Percentiles rank a stretch among this genome's conserved stretches.
These are phyloP conservation scores for Ctenopoma kingsleyae DNA, from an alignment of 2,797 vertebrate genomes.

Conservation along the genomic window DNA sequence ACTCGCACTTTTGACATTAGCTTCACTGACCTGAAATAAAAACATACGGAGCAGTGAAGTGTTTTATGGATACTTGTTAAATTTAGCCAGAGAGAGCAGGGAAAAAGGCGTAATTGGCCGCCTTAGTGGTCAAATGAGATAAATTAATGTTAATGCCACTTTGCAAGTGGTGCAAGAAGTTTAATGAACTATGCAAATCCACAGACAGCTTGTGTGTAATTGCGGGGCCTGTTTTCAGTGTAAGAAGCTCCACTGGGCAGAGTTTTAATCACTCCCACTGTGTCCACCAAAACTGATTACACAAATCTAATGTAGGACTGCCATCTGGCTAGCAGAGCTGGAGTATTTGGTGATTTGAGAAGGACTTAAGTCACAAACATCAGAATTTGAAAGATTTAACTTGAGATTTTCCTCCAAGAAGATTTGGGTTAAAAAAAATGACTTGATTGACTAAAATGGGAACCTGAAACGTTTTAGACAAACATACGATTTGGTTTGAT, in stretches of 20 bases:
- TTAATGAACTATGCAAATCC: conserved; percentile 47
- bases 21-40: conserved; percentile 43
- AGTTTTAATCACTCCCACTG: conserved; percentile 16
- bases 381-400: no score
- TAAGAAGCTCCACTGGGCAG: neutral
- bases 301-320: conserved; percentile 5
- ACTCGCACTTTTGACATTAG: neutral
- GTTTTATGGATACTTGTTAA: conserved; percentile 39
- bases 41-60: conserved; percentile 16
- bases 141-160: conserved; percentile 32
- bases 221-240: neutral
- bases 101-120: conserved; percentile 20
- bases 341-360: neutral
- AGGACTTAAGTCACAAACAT: no score
- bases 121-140: conserved; percentile 33
- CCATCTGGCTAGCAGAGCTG: conserved; percentile 10
- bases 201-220: conserved; percentile 11
- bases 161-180: conserved; percentile 22
- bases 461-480: no score
- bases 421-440: no score
- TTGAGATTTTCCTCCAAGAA: no score
- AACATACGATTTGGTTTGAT: no score
- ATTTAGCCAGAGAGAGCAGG: conserved; percentile 20
- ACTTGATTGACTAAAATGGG: no score
- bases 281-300: conserved; percentile 5